A percentile compares a stretch with the other conserved stretches of the same genome.
phyloP scores from a whole-genome alignment of 2,888 invertebrate genomes.

The Andrena minutula region DNA sequence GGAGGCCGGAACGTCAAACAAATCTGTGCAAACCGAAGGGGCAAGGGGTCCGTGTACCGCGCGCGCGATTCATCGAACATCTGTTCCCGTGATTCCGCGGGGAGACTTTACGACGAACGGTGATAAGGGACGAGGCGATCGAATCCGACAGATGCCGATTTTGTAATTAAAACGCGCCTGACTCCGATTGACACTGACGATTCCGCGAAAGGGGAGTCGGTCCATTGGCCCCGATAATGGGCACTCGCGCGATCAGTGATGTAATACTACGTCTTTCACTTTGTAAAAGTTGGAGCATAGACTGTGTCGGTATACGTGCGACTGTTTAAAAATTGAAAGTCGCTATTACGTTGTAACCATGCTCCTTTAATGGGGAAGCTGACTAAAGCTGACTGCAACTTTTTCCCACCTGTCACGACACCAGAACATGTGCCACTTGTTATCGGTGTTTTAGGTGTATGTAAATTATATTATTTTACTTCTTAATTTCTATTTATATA shows the following conservation, averaged over 20 bases:
- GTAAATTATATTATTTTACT: too few relatives aligned
- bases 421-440: too few relatives aligned
- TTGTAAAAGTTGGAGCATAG: too few relatives aligned
- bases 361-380: neutral
- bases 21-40: conserved; percentile 78
- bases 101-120: conserved; percentile 23
- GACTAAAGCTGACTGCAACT: too few relatives aligned
- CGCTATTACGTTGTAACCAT: neutral
- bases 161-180: conserved; percentile 40
- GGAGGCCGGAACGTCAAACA: conserved; percentile 74
- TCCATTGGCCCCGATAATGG: too few relatives aligned
- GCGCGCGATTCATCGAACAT: conserved; percentile 74
- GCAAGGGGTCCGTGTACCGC: conserved; percentile 1
- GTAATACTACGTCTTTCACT: too few relatives aligned
- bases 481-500: too few relatives aligned
- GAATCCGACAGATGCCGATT: conserved; percentile 55
- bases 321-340: neutral
- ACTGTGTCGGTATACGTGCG: too few relatives aligned
- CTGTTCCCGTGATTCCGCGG: conserved; percentile 73
- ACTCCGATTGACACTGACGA: conserved; percentile 1
- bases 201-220: neutral
- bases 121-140: conserved; percentile 56
- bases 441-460: too few relatives aligned
- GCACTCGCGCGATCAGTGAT: too few relatives aligned
- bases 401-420: too few relatives aligned